Evolutionary conservation across 2,113 vertebrate species (phyloP), one percentile per base, ranked within the genome.

Genomic region (Sorex araneus): DNA sequence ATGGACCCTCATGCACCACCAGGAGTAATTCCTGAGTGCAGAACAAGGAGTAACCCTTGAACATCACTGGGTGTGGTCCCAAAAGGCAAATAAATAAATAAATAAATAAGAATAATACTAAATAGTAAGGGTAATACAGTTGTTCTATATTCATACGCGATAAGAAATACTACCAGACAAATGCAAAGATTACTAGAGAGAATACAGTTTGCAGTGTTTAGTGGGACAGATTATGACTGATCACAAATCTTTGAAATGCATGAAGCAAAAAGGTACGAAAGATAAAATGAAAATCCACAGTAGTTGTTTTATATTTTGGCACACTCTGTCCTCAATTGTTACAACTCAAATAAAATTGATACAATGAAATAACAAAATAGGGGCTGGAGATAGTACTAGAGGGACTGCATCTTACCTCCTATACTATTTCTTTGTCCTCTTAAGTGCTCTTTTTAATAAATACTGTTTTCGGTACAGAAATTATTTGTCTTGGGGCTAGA

Each of bases 201-300:
- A 79, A 76, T 25, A 57, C 34, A 60, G 30, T 89, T 92, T 8
- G 3, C 73, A 87, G 34, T 71, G 19, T 90, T 84, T 87, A 77
- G 47, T 18, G 92, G 76, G 7, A 54, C 18, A 75, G n/a, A 83
- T 79, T 73, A 54, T 86, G 10, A 30, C 34, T 67, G 45, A 32
- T 74, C 83, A 74, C 5, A 83, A 84, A 87, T n/a, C 16, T 94
- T 89, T 40, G 87, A 45, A 89, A 36, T 66, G 63, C 25, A 74
- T 34, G 50, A 89, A 75, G 4, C 67, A 92, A 75, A 81, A 84
- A 71, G 60, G 71, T 87, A 69, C 80, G 54, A 90, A n/a, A 64
- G 10, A 10, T 45, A 75, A 16, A 90, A 32, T 90, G 85, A 78
- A 76, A 80, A 87, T 87, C 73, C 6, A 60, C 57, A 60, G 6